Percentiles rank a stretch among this genome's conserved stretches.
phyloP scores from a whole-genome alignment of 2,113 vertebrate species.

The Melanerpes aurifrons region DNA sequence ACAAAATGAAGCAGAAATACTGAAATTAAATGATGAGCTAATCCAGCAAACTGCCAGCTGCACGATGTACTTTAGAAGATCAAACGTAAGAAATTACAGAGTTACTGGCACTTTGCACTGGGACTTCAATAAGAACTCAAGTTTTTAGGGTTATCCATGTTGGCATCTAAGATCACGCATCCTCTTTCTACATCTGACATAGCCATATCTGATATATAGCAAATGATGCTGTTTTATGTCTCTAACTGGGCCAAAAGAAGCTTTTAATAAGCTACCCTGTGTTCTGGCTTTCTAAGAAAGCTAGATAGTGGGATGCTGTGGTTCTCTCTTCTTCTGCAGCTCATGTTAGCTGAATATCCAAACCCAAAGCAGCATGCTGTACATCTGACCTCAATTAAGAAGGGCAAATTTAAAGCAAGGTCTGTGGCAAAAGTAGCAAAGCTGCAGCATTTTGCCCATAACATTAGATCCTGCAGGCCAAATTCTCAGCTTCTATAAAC shows the following conservation, averaged over 20 bases:
- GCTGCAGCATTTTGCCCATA: neutral
- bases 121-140: neutral
- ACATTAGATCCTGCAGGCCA: neutral
- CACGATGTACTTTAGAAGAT: neutral
- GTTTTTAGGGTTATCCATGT: constrained; percentile 23
- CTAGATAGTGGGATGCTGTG: neutral
- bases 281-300: constrained; percentile 16
- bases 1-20: constrained; percentile 14
- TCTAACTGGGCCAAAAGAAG: neutral
- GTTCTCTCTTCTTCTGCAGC: neutral
- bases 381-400: neutral
- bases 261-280: neutral
- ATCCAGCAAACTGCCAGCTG: constrained; percentile 46
- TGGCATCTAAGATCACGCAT: neutral
- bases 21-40: constrained; percentile 31
- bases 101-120: constrained; percentile 23
- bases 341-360: neutral
- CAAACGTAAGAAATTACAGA: neutral
- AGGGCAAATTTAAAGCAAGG: neutral
- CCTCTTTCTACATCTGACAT: neutral
- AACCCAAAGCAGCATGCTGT: neutral
- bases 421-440: neutral
- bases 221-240: neutral
- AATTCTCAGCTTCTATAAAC: neutral
- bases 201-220: neutral